Conservation (phyloP, 2,888 invertebrate species). For the Sesia apiformis region DNA sequence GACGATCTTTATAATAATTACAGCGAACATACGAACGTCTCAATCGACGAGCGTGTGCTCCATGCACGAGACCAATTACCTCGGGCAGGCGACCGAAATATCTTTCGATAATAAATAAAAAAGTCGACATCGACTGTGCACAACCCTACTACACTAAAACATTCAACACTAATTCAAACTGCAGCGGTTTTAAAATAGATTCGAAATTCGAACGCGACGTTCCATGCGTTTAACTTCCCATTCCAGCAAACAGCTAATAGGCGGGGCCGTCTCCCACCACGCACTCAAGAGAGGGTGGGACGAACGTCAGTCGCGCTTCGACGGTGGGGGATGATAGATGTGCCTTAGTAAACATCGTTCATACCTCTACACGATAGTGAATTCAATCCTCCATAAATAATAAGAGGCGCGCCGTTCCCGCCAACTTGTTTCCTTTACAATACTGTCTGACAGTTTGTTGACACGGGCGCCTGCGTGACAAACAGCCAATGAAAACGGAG, state of each 20-base stretch:
- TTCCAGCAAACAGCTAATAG: constrained; percentile 6
- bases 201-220: background rate
- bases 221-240: background rate
- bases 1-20: constrained; percentile 69
- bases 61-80: constrained; percentile 57
- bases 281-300: constrained; percentile 30
- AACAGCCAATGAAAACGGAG: background rate
- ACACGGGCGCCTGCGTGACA: constrained; percentile 1
- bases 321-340: constrained; percentile 69
- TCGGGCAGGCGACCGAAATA: constrained; percentile 41
- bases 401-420: constrained; percentile 8
- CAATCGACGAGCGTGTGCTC: constrained; percentile 33
- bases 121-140: constrained; percentile 20
- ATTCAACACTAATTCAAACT: background rate
- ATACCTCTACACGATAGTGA: constrained; percentile 59
- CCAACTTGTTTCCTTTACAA: background rate
- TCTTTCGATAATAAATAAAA: constrained; percentile 45
- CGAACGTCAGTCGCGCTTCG: constrained; percentile 39
- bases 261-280: constrained; percentile 26
- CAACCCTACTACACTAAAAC: constrained; percentile 30
- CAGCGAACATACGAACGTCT: constrained; percentile 54
- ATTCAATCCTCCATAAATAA: constrained; percentile 61
- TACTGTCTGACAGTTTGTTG: background rate
- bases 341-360: constrained; percentile 46
- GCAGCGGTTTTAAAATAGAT: background rate